A percentile compares a stretch with the other conserved stretches of the same genome.
Conservation (phyloP, 2,888 invertebrate species). For the Caenorhabditis sinica region DNA sequence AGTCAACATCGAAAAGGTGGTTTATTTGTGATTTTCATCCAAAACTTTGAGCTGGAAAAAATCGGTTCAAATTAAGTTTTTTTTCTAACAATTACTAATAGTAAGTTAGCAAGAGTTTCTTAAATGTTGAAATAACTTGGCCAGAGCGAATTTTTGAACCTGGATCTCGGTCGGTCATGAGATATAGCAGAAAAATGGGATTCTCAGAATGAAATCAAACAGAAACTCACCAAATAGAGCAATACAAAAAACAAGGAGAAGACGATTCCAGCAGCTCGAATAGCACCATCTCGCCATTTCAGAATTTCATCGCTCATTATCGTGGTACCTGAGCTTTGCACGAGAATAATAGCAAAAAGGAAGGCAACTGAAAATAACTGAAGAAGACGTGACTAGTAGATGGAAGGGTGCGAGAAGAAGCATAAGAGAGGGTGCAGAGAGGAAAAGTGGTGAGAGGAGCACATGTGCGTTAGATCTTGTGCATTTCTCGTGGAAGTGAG, state of each 20-base stretch:
- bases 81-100: too few species aligned
- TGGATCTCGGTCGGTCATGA: too few species aligned
- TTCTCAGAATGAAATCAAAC: too few species aligned
- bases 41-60: too few species aligned
- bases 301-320: conserved; percentile 20
- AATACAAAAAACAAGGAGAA: conserved; percentile 10
- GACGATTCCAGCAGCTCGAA: conserved; percentile 26
- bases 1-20: too few species aligned
- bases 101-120: too few species aligned
- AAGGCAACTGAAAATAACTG: neutral
- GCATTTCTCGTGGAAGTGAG: too few species aligned
- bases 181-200: too few species aligned
- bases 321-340: neutral
- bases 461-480: conserved; percentile 8
- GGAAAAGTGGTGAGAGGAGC: neutral
- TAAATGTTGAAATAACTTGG: too few species aligned
- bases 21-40: too few species aligned
- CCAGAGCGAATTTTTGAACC: too few species aligned
- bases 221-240: conserved; percentile 2
- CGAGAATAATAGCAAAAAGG: neutral
- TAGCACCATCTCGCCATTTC: conserved; percentile 6
- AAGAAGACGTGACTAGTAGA: neutral
- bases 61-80: too few species aligned
- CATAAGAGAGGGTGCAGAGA: neutral
- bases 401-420: neutral